These are phyloP conservation scores for Sinocyclocheilus anophthalmus DNA, from an alignment of 2,113 vertebrate genomes.

Conservation along the genomic window DNA sequence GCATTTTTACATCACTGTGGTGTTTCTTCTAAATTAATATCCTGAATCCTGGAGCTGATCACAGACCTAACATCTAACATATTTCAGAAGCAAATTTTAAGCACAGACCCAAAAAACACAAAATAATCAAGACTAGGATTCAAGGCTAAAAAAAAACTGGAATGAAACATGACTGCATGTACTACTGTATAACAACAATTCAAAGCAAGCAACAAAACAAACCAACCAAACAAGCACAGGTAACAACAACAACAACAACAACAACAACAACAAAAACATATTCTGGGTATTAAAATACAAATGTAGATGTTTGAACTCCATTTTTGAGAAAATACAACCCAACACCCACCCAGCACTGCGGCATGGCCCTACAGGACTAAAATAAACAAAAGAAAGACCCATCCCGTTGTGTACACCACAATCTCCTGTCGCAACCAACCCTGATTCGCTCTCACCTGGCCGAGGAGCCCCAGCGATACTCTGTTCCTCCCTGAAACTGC, in stretches of 20 bases:
- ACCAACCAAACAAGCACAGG: neutral
- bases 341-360: neutral
- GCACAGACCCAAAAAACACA: neutral
- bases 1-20: neutral
- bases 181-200: no score
- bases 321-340: neutral
- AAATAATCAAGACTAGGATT: no score
- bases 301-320: no score
- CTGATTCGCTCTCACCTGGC: slow-evolving; percentile 28
- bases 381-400: neutral
- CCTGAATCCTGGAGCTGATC: neutral
- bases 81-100: no score
- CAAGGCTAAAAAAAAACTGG: neutral
- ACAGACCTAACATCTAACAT: no score
- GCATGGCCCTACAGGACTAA: neutral
- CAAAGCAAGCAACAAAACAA: neutral
- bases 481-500: slow-evolving; percentile 42
- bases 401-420: neutral
- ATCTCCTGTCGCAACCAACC: neutral
- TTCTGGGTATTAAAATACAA: neutral
- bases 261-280: neutral
- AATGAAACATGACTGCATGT: no score
- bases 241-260: neutral
- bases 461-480: neutral
- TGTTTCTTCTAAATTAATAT: neutral